Evolutionary conservation across 1,140 invertebrate species (phyloP).

Genomic region (Drosophila kurseongensis): DNA sequence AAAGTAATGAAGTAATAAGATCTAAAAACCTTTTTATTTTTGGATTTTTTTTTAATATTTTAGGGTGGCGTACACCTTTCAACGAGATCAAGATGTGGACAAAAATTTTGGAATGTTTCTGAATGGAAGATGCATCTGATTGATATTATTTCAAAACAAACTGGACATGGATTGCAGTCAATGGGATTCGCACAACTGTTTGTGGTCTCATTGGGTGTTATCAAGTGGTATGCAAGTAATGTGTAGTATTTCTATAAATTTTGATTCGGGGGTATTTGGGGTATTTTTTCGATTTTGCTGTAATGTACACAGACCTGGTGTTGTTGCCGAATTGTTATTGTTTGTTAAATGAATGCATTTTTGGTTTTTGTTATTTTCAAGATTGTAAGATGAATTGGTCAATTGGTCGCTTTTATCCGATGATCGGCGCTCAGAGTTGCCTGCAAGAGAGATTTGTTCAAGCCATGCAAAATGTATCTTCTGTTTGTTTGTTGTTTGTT

Average conservation of each 20-base stretch:
- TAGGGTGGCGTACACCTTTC: background rate
- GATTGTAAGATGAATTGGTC: constrained; percentile 84
- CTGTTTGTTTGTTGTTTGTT: constrained; percentile 37
- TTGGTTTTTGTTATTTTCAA: constrained; percentile 84
- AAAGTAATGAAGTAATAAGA: too few species aligned
- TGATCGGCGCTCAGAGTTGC: constrained; percentile 84
- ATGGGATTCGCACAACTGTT: background rate
- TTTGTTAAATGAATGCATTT: constrained; percentile 85
- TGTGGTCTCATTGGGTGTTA: constrained; percentile 24
- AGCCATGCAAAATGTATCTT: constrained; percentile 81
- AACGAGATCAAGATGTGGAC: background rate
- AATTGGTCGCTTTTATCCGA: constrained; percentile 85
- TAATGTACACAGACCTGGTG: constrained; percentile 84
- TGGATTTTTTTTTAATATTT: background rate
- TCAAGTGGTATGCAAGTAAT: background rate
- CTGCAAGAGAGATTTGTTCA: constrained; percentile 85
- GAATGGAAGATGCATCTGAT: constrained; percentile 5
- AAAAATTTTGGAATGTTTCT: background rate
- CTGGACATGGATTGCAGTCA: constrained; percentile 13
- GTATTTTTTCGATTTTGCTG: constrained; percentile 49
- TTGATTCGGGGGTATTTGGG: constrained; percentile 5
- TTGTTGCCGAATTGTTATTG: constrained; percentile 85
- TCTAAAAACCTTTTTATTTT: too few species aligned
- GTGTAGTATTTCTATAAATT: constrained; percentile 46
- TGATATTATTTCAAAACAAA: constrained; percentile 22